phyloP scores from a whole-genome alignment of 2,113 vertebrate species.

The Taxidea taxus region DNA sequence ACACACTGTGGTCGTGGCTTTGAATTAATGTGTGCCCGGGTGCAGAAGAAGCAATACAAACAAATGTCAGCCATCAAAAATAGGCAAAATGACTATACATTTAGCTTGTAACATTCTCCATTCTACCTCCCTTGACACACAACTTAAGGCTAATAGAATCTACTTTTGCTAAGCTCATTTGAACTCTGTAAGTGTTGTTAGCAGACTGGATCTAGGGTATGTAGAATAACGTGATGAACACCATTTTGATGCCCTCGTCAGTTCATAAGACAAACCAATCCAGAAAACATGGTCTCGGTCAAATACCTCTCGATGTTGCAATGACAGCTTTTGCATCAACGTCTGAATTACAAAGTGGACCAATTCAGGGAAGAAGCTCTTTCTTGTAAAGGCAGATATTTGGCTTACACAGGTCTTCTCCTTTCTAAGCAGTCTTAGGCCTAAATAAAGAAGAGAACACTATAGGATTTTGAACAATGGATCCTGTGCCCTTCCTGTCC shows the following conservation, averaged over 20 bases:
- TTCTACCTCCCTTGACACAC: background rate
- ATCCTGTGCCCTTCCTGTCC: conserved; percentile 48
- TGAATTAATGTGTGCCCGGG: conserved; percentile 56
- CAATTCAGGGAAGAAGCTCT: background rate
- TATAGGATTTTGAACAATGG: conserved; percentile 62
- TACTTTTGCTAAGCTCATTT: conserved; percentile 22
- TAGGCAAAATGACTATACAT: background rate
- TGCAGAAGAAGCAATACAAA: conserved; percentile 45
- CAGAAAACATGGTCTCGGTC: background rate
- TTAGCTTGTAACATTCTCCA: background rate
- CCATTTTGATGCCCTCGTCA: background rate
- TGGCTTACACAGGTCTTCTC: background rate
- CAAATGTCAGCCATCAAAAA: conserved; percentile 45
- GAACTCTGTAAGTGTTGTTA: background rate
- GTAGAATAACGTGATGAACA: background rate
- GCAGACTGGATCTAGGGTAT: background rate
- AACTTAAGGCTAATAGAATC: background rate
- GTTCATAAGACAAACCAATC: background rate
- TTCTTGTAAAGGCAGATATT: background rate
- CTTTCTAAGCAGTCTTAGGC: background rate
- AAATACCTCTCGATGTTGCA: background rate
- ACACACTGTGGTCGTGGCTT: conserved; percentile 54
- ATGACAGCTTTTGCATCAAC: background rate
- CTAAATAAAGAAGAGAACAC: background rate
- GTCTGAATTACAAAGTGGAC: background rate